Evolutionary conservation across 2,113 vertebrate genomes (phyloP), one percentile per base, ranked within the genome.

Genomic region (Sinocyclocheilus rhinocerous): DNA sequence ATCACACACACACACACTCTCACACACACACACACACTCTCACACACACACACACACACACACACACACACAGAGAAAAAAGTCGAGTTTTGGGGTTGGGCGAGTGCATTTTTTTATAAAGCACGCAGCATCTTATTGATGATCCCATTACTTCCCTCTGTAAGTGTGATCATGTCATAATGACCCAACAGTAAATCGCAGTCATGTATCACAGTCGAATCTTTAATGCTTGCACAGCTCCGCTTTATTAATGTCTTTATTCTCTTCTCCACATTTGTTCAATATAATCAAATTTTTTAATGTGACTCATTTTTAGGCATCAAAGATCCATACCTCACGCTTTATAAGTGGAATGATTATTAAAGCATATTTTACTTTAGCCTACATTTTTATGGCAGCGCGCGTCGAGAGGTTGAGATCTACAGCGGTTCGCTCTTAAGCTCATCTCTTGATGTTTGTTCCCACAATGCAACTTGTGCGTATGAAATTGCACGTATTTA

Each of bases 151-250:
- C 73, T 33, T 83, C 67, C 73, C 83, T 63, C 33, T 59, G 42
- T 45, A 84, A 82, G 50, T 79, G 55, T 87, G 88, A 89, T 87
- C 88, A 87, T 87, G 81, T 89, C 82, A 70, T 89, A 85, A 87
- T 84, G 82, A 86, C 85, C 85, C 59, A 72, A 73, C 82, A 48
- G 82, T 84, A 89, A 87, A 89, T 83, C 85, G 70, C 83, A 85
- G 83, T 16, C 83, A 52, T 82, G 82, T 48, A 80, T 85, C 63
- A 39, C 86, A 85, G 63, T 81, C 81, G 88, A 24, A 65, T 80
- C 55, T 65, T 61, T 81, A 20, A 20, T 33, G 42, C 33, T 52
- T 15, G 77, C 10, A 39, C 65, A 36, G 22, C 13, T 63, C 29
- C 22, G 45, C 63, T 59, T 52, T 81, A 65, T 87, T 87, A 69